Conservation (phyloP, 2,888 invertebrate genomes). For the Chalcosyrphus nemorum region DNA sequence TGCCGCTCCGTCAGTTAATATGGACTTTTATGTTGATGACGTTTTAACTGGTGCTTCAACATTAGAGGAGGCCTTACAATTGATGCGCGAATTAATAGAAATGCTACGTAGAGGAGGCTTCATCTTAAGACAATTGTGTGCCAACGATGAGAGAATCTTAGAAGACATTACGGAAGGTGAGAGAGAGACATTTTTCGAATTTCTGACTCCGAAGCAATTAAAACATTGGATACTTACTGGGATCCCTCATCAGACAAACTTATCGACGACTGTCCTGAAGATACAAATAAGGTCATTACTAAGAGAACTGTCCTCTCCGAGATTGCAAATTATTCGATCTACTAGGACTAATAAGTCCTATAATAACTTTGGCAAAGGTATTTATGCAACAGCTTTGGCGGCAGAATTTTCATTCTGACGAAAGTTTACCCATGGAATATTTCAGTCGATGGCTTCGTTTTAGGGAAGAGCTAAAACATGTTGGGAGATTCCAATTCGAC, state of each 20-base stretch:
- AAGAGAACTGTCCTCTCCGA: conserved; percentile 12
- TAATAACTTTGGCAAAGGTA: not conserved
- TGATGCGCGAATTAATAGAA: not conserved
- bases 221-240: not conserved
- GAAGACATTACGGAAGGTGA: not conserved
- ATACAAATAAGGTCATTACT: not conserved
- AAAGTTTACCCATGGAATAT: not conserved
- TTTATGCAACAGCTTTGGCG: conserved; percentile 11
- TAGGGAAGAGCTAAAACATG: conserved; percentile 4
- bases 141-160: conserved; percentile 2
- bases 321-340: not conserved
- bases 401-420: not conserved
- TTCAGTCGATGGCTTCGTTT: conserved; percentile 16
- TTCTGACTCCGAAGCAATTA: not conserved
- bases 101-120: not conserved
- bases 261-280: not conserved
- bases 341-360: not conserved
- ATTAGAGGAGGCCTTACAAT: not conserved
- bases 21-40: not conserved
- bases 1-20: not conserved
- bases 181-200: not conserved
- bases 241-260: not conserved
- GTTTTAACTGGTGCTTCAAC: not conserved
- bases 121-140: conserved; percentile 7
- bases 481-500: not conserved